A percentile compares a stretch with the other conserved stretches of the same genome.
These are phyloP conservation scores for Campylomormyrus tamandua DNA, from an alignment of 2,113 vertebrate genomes.

Conservation along the genomic window DNA sequence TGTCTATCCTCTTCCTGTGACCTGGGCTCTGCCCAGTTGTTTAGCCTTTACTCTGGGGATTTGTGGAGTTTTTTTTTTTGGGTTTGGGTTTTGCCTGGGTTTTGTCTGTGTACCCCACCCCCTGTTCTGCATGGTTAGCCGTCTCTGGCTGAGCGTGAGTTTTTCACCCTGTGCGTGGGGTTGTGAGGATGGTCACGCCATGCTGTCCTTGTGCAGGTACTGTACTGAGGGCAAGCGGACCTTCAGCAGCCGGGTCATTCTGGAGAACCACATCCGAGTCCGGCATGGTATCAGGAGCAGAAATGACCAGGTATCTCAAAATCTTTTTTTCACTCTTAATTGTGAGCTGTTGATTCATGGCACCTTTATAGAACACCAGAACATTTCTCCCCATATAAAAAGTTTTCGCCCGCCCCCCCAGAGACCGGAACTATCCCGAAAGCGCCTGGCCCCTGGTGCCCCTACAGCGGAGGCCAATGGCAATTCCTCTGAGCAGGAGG, in stretches of 20 bases:
- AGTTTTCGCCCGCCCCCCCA: not conserved
- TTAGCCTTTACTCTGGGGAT: not conserved
- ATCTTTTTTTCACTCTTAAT: not conserved
- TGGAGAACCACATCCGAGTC: conserved; percentile 86
- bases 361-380: not conserved
- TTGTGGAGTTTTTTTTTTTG: not conserved
- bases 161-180: not conserved
- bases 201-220: conserved; percentile 53
- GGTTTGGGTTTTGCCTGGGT: not conserved
- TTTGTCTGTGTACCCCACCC: not conserved
- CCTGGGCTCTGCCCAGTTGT: too few species aligned
- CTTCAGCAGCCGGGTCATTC: conserved; percentile 83
- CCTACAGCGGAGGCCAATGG: conserved; percentile 42
- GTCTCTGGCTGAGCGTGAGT: not conserved
- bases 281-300: conserved; percentile 65
- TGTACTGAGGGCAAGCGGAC: conserved; percentile 78
- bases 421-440: conserved; percentile 14
- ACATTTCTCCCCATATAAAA: not conserved
- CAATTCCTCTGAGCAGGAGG: conserved; percentile 59
- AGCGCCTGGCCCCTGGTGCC: not conserved
- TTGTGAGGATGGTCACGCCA: not conserved
- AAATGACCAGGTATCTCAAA: conserved; percentile 32
- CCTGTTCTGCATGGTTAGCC: not conserved
- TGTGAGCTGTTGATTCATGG: not conserved
- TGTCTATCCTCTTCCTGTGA: not conserved